phyloP scores from a whole-genome alignment of 2,113 vertebrate genomes.

The Bombycilla garrulus region DNA sequence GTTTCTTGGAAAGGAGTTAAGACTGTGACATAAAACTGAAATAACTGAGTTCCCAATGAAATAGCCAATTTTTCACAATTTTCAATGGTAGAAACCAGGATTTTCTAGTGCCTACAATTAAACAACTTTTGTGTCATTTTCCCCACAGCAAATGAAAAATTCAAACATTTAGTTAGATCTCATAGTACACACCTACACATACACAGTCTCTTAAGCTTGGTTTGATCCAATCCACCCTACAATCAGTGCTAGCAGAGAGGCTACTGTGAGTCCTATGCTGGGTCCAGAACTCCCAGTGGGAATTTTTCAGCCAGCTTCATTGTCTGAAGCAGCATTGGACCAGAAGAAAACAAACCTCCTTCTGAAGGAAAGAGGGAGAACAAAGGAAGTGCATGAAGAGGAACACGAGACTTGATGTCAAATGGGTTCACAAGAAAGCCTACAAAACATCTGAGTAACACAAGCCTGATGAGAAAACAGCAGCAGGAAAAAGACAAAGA shows the following conservation, averaged over 20 bases:
- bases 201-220: not conserved
- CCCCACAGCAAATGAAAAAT: not conserved
- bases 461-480: not conserved
- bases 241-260: not conserved
- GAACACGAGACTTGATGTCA: not conserved
- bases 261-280: accelerated
- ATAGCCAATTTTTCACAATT: not conserved
- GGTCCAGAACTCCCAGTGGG: not conserved
- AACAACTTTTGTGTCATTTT: not conserved
- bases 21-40: not conserved
- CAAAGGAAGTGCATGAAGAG: not conserved
- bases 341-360: not conserved
- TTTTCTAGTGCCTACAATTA: not conserved
- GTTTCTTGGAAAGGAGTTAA: not conserved
- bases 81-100: not conserved
- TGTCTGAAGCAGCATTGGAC: not conserved
- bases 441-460: not conserved
- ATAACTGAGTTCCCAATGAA: not conserved
- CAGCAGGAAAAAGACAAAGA: not conserved
- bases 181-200: not conserved
- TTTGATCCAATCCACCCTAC: not conserved
- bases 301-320: not conserved
- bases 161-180: not conserved
- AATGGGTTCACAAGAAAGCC: conserved; percentile 11
- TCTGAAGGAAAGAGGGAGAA: not conserved